Percentiles rank a stretch among this genome's conserved stretches.
Conservation (phyloP, 92 coral and sea anemone genomes). For the Porites evermanni region DNA sequence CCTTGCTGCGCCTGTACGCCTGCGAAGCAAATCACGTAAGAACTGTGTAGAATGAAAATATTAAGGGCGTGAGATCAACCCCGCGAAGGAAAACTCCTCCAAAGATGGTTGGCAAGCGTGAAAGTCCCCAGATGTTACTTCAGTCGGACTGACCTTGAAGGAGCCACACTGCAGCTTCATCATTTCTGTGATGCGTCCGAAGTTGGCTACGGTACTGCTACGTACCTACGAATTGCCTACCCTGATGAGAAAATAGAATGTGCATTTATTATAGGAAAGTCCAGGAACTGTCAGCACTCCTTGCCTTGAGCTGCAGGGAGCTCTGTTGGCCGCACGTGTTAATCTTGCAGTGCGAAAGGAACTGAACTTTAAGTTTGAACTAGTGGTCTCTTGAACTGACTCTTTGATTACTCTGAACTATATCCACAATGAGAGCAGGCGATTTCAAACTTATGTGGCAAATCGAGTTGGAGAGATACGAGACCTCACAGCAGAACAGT, state of each 20-base stretch:
- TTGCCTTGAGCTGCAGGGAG: constrained; percentile 75
- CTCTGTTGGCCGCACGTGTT: constrained; percentile 67
- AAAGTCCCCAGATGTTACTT: constrained; percentile 48
- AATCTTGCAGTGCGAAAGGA: constrained; percentile 48
- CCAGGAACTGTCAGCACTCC: constrained; percentile 66
- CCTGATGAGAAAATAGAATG: constrained; percentile 60
- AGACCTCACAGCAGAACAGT: constrained; percentile 58
- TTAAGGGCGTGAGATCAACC: constrained; percentile 49
- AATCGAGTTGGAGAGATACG: constrained; percentile 69
- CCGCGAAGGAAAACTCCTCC: constrained; percentile 41
- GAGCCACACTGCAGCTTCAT: constrained; percentile 53
- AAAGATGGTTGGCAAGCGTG: constrained; percentile 37
- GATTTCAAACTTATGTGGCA: constrained; percentile 57
- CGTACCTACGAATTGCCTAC: constrained; percentile 61
- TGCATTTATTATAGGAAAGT: constrained; percentile 70
- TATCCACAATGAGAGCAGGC: constrained; percentile 19
- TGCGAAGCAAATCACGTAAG: constrained; percentile 66
- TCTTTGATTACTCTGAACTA: constrained; percentile 70
- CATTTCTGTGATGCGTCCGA: constrained; percentile 61
- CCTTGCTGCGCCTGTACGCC: constrained; percentile 57
- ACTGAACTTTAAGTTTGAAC: constrained; percentile 46
- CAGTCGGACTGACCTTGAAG: constrained; percentile 36
- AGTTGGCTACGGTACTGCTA: constrained; percentile 63
- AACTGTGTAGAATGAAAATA: constrained; percentile 49
- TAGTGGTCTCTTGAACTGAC: constrained; percentile 58